Conservation (phyloP, 2,888 invertebrate species). For the Parascotia fuliginaria region DNA sequence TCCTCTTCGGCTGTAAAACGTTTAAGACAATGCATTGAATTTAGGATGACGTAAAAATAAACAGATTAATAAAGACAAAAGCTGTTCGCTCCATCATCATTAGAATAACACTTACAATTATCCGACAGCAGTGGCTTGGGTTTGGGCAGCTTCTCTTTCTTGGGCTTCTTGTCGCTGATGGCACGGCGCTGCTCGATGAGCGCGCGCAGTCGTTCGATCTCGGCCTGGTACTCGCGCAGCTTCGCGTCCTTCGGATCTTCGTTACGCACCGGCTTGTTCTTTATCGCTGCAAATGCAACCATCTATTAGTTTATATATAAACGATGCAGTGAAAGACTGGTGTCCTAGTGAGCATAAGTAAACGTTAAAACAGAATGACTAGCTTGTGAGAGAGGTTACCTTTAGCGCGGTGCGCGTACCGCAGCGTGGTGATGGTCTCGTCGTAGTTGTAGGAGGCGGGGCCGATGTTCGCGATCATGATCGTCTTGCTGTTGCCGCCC, state of each 20-base stretch:
- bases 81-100: too few relatives aligned
- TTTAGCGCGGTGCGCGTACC: conserved; percentile 98
- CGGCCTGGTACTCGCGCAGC: conserved; percentile 97
- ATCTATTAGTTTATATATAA: neutral
- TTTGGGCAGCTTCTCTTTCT: conserved; percentile 27
- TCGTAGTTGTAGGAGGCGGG: conserved; percentile 99
- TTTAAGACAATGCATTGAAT: neutral
- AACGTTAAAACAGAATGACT: neutral
- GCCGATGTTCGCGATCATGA: conserved; percentile 99
- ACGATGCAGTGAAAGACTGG: too few relatives aligned
- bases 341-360: too few relatives aligned
- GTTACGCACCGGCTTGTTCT: conserved; percentile 99
- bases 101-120: conserved; percentile 38
- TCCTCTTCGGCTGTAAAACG: conserved; percentile 64
- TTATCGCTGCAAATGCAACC: conserved; percentile 88
- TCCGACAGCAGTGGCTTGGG: conserved; percentile 19
- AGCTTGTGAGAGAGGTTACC: conserved; percentile 49
- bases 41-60: too few relatives aligned
- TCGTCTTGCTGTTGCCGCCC: conserved; percentile 99
- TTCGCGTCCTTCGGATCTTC: conserved; percentile 99
- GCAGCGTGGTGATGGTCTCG: conserved; percentile 97
- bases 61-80: too few relatives aligned
- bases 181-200: conserved; percentile 73
- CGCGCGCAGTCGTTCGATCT: conserved; percentile 91
- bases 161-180: conserved; percentile 54